Percentiles rank a stretch among this genome's conserved stretches.
Conservation (phyloP, 2,888 invertebrate genomes). For the Drosophila engyochracea region DNA sequence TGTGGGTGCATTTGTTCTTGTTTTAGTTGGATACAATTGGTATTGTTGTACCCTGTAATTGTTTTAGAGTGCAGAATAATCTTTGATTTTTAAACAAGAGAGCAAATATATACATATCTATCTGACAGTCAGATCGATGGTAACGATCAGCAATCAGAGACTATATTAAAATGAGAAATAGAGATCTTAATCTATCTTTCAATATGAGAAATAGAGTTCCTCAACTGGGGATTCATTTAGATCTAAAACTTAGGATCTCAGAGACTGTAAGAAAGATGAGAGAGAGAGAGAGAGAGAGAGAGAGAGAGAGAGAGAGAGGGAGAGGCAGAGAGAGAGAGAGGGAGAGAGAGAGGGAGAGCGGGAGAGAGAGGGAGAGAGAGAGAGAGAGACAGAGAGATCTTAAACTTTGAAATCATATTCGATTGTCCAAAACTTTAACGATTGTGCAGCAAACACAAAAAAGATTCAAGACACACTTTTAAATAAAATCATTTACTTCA, state of each 20-base stretch:
- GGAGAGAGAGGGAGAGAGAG: not conserved
- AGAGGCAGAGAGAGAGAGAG: rapidly evolving
- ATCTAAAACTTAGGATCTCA: not conserved
- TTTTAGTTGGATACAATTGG: not conserved
- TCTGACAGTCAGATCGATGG: not conserved
- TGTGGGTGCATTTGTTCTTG: constrained; percentile 20
- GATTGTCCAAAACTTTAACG: not conserved
- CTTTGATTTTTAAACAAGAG: too few species aligned
- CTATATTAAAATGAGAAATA: not conserved
- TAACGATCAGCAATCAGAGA: not conserved
- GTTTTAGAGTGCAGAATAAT: not conserved
- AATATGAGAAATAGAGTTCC: not conserved
- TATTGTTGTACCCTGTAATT: constrained; percentile 4
- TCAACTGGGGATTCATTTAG: not conserved
- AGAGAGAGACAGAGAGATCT: too few species aligned
- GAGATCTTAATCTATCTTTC: not conserved
- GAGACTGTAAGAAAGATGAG: not conserved
- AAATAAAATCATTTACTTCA: not conserved
- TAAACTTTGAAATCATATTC: not conserved
- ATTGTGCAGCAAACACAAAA: not conserved
- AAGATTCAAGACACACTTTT: not conserved
- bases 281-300: not conserved
- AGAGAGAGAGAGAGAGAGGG: not conserved
- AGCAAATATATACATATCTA: not conserved
- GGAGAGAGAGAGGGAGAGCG: rapidly evolving